Evolutionary conservation across 2,113 vertebrate genomes (phyloP).

Genomic region (Capra hircus): DNA sequence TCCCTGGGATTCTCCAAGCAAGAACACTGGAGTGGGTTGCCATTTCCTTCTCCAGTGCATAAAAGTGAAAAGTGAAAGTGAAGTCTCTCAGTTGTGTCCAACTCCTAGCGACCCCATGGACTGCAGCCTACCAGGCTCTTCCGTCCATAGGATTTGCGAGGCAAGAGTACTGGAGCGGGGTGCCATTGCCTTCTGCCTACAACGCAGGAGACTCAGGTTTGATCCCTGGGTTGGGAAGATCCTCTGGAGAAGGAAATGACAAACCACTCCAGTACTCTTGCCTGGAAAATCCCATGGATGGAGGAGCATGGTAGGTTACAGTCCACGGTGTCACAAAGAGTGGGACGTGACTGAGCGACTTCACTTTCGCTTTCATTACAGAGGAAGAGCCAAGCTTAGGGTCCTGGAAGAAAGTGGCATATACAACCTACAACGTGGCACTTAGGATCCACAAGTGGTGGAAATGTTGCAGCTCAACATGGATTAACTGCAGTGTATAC

Average conservation of each 20-base stretch:
- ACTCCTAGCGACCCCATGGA: too few species aligned
- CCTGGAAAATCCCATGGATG: background rate
- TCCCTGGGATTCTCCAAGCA: too few species aligned
- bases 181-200: background rate
- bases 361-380: background rate
- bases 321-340: background rate
- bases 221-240: background rate
- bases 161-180: too few species aligned
- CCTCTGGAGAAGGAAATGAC: background rate
- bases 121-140: too few species aligned
- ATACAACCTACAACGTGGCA: background rate
- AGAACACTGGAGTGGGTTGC: too few species aligned
- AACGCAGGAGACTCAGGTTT: rapidly evolving
- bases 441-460: background rate
- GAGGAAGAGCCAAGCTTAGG: background rate
- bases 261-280: background rate
- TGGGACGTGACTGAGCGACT: background rate
- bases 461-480: background rate
- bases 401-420: background rate
- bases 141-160: too few species aligned
- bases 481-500: background rate
- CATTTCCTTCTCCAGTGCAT: too few species aligned
- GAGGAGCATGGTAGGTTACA: background rate
- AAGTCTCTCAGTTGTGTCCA: too few species aligned
- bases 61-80: too few species aligned